Evolutionary conservation across 2,888 invertebrate genomes (phyloP).

Genomic region (Drosophila fungiperda): DNA sequence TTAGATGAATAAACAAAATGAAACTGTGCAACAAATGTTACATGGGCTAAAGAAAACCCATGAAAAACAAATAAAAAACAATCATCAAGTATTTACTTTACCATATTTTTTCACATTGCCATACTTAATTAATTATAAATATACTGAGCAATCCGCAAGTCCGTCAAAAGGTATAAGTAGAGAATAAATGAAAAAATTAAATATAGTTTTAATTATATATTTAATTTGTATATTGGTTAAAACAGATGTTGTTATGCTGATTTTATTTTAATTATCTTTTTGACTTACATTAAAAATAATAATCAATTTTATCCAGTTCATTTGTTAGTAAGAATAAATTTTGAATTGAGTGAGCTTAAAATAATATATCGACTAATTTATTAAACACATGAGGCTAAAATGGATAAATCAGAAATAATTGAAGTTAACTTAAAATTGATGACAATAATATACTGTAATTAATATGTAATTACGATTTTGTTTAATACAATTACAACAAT

Average conservation of each 20-base stretch:
- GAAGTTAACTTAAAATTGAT: too few species aligned
- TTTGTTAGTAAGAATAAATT: not conserved
- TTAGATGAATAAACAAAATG: not conserved
- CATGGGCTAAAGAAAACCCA: not conserved
- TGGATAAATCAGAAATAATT: too few species aligned
- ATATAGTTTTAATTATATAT: not conserved
- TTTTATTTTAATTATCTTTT: not conserved
- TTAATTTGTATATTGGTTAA: not conserved
- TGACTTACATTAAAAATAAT: accelerated
- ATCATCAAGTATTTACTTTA: accelerated
- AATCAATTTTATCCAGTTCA: not conserved
- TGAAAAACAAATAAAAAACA: not conserved
- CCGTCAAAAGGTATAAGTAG: too few species aligned
- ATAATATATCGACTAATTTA: not conserved
- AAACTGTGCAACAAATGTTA: not conserved
- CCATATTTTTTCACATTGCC: not conserved
- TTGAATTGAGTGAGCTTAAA: not conserved
- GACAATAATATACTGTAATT: too few species aligned
- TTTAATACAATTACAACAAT: not conserved
- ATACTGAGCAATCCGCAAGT: not conserved
- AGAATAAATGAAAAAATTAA: too few species aligned
- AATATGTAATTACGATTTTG: not conserved
- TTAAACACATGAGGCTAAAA: too few species aligned
- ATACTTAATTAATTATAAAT: not conserved
- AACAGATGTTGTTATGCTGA: not conserved